These are phyloP conservation scores for Cataglyphis livida DNA, from an alignment of 2,888 invertebrate species.

Conservation along the genomic window DNA sequence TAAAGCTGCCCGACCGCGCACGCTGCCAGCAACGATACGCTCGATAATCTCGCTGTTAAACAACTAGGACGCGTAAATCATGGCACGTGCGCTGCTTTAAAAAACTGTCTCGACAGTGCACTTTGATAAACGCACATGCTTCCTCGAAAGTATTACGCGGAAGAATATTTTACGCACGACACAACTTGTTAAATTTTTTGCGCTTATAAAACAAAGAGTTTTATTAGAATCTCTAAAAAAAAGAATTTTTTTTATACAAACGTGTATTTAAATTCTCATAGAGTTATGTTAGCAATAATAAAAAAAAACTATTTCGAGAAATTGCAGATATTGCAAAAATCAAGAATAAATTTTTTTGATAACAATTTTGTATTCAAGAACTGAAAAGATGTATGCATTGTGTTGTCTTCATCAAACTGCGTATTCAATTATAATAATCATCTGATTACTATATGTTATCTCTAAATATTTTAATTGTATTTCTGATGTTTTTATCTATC, in stretches of 20 bases:
- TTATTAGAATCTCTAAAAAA: neutral
- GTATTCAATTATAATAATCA: neutral
- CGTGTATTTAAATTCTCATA: neutral
- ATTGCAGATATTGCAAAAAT: neutral
- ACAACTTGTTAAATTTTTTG: slow-evolving; percentile 20
- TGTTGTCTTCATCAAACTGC: neutral
- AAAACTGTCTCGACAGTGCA: slow-evolving; percentile 49
- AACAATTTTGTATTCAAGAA: neutral
- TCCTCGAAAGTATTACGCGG: neutral
- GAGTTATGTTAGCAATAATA: neutral
- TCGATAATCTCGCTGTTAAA: slow-evolving; percentile 68
- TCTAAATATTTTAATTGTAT: neutral
- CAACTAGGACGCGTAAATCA: slow-evolving; percentile 70
- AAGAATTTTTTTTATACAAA: neutral
- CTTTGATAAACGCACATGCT: slow-evolving; percentile 38
- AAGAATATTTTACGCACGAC: neutral
- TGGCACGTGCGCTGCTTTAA: slow-evolving; percentile 45
- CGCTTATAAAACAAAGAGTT: neutral
- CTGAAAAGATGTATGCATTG: neutral
- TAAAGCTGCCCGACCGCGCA: slow-evolving; percentile 60
- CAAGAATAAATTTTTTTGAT: slow-evolving; percentile 4
- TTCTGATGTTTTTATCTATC: neutral
- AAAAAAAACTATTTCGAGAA: neutral
- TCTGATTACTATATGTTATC: neutral
- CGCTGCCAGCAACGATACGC: slow-evolving; percentile 25